These are phyloP conservation scores for Silurus lanzhouensis DNA, from an alignment of 2,797 vertebrate species.

Conservation along the genomic window DNA sequence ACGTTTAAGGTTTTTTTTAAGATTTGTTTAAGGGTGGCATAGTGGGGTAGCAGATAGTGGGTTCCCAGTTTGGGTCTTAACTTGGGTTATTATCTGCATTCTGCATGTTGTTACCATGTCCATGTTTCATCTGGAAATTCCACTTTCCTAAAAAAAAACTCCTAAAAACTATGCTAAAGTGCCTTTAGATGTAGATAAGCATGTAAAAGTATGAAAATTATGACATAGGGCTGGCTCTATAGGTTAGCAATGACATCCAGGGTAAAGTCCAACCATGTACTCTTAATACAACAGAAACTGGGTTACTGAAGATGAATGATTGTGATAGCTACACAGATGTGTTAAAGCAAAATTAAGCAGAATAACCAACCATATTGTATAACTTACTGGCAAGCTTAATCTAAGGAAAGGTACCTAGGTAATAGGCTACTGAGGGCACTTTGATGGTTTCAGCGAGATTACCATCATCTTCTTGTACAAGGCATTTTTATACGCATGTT, in stretches of 20 bases:
- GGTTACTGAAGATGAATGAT: neutral
- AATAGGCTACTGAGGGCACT: neutral
- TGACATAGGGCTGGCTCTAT: too few species aligned
- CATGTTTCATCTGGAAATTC: too few species aligned
- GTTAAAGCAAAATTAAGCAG: neutral
- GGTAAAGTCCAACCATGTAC: neutral
- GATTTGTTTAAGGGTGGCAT: neutral
- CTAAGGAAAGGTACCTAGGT: neutral
- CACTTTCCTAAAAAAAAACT: neutral
- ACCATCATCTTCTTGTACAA: conserved; percentile 6
- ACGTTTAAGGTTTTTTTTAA: neutral
- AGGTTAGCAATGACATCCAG: neutral
- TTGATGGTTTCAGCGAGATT: neutral
- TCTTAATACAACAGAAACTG: neutral
- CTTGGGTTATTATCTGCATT: neutral
- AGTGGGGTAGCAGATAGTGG: neutral
- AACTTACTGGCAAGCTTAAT: neutral
- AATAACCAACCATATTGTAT: neutral
- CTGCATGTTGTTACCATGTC: neutral
- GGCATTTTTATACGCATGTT: neutral
- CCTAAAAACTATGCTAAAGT: neutral
- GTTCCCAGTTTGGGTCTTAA: neutral
- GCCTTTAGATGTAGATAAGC: neutral
- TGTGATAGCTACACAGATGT: neutral
- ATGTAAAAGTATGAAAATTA: neutral